Evolutionary conservation across 1,140 invertebrate species (phyloP), one percentile per base, ranked within the genome.

Genomic region (Aplysia californica): DNA sequence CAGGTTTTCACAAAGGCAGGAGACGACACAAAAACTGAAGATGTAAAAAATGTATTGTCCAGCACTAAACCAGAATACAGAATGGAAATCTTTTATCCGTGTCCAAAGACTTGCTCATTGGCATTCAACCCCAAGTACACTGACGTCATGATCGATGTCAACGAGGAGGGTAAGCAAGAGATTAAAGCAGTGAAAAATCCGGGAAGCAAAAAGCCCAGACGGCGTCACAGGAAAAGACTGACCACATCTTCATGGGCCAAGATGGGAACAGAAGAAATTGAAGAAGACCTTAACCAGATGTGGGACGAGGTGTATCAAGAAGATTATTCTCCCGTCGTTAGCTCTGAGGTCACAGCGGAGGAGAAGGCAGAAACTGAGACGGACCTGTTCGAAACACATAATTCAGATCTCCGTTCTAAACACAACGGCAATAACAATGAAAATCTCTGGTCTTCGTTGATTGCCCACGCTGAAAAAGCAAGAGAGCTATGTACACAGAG

Each of bases 61-160:
- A 70, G 44, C n/a, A 55, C 41, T 29, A 66, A 36, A 31, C 61
- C 70, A 21, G 31, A 44, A 3, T 38, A 76, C 3, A 59, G 66
- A 1, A 35, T 76, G 6, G 70, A 79, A 26, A 58, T 79, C 0
- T 50, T 76, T 23, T 64, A 68, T 29, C 78, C 75, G 0, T 73
- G 70, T 65, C 78, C 78, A 20, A 38, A 5, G n/a, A 74, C 69
- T 20, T 74, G 64, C 26, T 79, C 78, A 4, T 21, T 79, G 1
- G 15, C 69, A 2, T 75, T 68, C n/a, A 76, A 79, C 72, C 75
- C 70, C 41, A 79, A 79, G 38, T 79, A 79, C 64, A 71, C 67
- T 3, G 36, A 76, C 20, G 56, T 64, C 21, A 55, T 15, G 20
- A 66, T 75, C 66, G 39, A 59, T 6, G 26, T 38, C 0, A 59